These are phyloP conservation scores for Paramisgurnus dabryanus DNA, from an alignment of 2,113 vertebrate genomes.

Conservation along the genomic window DNA sequence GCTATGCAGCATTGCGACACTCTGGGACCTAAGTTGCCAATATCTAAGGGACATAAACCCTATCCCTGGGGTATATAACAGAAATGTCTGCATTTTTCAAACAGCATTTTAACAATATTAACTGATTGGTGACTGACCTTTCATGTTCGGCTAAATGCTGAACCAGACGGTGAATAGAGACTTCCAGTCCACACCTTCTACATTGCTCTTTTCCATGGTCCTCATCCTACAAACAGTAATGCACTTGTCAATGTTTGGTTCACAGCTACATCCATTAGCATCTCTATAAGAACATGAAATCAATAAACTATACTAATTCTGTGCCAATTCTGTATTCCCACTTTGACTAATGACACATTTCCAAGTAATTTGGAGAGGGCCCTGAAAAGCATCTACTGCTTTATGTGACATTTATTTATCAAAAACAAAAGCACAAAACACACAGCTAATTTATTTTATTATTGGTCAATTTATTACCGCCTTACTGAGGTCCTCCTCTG, in stretches of 20 bases:
- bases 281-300: neutral
- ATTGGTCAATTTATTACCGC: neutral
- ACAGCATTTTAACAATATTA: neutral
- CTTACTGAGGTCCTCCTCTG: neutral
- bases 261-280: neutral
- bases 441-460: neutral
- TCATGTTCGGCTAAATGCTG: neutral
- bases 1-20: no score
- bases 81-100: no score
- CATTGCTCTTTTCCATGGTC: neutral
- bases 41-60: no score
- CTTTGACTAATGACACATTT: neutral
- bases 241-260: neutral
- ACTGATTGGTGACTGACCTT: neutral
- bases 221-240: constrained; percentile 3
- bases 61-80: no score
- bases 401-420: neutral
- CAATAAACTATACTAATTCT: neutral
- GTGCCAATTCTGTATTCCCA: neutral
- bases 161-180: constrained; percentile 23
- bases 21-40: no score
- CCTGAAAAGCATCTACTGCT: neutral
- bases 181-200: constrained; percentile 29
- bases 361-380: neutral
- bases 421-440: neutral